Conservation (phyloP, 2,888 invertebrate species). For the Melinopterus prodromus region DNA sequence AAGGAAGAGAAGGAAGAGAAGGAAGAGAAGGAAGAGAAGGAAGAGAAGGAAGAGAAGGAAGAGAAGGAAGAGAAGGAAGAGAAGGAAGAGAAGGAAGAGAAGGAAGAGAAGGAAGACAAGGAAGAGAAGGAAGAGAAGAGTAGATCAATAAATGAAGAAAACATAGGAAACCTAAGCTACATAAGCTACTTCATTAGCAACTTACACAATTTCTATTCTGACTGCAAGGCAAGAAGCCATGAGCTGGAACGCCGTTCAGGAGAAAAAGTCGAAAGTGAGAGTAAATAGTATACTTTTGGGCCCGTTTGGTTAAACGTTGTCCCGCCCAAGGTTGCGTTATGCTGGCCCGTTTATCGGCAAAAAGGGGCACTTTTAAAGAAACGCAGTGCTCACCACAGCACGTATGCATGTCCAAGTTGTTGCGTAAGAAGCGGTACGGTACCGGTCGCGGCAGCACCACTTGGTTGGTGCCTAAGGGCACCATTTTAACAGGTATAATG, state of each 20-base stretch:
- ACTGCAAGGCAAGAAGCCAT: too few species aligned
- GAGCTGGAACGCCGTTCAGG: too few species aligned
- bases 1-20: constrained; percentile 17
- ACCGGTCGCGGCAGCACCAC: not conserved
- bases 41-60: constrained; percentile 4
- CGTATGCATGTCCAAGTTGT: not conserved
- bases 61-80: constrained; percentile 16
- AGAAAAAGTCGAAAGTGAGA: too few species aligned
- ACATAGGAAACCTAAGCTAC: too few species aligned
- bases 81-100: constrained; percentile 14
- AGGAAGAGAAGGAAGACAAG: not conserved
- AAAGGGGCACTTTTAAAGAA: too few species aligned
- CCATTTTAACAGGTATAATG: constrained; percentile 4
- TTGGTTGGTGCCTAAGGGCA: not conserved
- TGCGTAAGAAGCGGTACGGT: not conserved
- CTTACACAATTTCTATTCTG: too few species aligned
- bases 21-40: constrained; percentile 22
- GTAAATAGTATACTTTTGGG: too few species aligned
- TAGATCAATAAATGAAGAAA: too few species aligned
- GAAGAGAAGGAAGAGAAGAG: constrained; percentile 5
- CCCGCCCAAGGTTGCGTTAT: too few species aligned
- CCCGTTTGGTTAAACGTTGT: too few species aligned
- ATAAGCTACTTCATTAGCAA: too few species aligned
- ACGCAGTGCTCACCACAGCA: not conserved
- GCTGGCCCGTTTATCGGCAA: too few species aligned